Base-by-base conservation (phyloP, 2,888 invertebrate species). In the Amphipoea lucens region DNA sequence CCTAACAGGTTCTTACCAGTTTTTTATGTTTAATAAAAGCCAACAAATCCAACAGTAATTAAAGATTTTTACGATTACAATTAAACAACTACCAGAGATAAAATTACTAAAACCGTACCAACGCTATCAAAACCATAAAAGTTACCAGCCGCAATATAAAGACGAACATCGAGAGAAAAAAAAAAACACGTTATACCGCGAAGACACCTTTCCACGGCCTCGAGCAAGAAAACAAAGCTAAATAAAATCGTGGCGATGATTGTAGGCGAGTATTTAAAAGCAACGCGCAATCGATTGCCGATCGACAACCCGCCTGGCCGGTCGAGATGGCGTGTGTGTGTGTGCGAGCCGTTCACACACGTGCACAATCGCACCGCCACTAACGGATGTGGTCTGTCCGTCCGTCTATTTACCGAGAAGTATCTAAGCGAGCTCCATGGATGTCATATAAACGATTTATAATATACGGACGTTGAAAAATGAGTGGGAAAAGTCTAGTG, bases 211-310 rank as follows among this genome's bases (percentile, higher is more conserved):
- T 89, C 86, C 88, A 88, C 86, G 84, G 87, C 90, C 88, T 90
- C 90, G 89, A 74, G 48, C 75, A 76, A 81, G 82, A 84, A 87
- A 91, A 92, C 89, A 91, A 91, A 90, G 89, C 88, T 82, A 87
- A 88, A 88, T 90, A 84, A 90, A 90, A 88, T 88, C 81, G 87
- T 86, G 80, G 85, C 89, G 90, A 89, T 90, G 90, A 92, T 92
- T 92, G 90, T 90, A 89, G 88, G 89, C 87, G 91, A 89, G 92
- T 93, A 92, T 94, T 94, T 93, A 92, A 92, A 92, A 91, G 90
- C 92, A 90, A 91, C 92, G 92, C 91, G 93, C 93, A 94, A 95
- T 96, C 96, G 94, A 95, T 95, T 92, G 92, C 91, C 92, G 94
- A 95, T 95, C 93, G 88, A 88, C 88, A 89, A 90, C 91, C 90